Evolutionary conservation across 1,140 invertebrate genomes (phyloP), one percentile per base, ranked within the genome.

Genomic region (Calliopsis andreniformis): DNA sequence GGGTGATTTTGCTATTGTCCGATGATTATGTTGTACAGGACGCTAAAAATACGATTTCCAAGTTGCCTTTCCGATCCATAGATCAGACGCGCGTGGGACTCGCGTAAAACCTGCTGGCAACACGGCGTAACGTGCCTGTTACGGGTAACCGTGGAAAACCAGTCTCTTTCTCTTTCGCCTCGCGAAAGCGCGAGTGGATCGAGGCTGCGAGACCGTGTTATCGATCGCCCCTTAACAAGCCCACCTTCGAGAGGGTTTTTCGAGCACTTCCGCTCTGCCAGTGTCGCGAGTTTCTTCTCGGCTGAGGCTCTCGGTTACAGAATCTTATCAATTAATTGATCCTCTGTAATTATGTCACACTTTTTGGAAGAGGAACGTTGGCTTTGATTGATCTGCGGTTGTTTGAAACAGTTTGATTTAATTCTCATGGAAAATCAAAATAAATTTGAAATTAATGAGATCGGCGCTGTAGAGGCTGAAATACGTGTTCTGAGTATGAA

Each of bases 121-220:
- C 59, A 49, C 20, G 43, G 7, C 45, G 62, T n/a, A 16, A n/a
- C 32, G 32, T 32, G 49, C 47, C 51, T 18, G 42, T 59, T 58
- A 69, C 39, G 53, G 28, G 30, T 30, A n/a, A 14, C 20, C 20
- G 4, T 18, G 51, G 42, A 39, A 47, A 78, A 72, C 76, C 76
- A 61, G 69, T 78, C 69, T 76, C 12, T 72, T 72, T 78, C 69
- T 78, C 69, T 78, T 72, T 72, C 69, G 59, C 64, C 69, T 32
- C 76, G 76, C 68, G 69, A 78, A 78, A 78, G 76, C 69, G 76
- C 76, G 76, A 78, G 76, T 78, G 69, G 47, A 72, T 78, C 76
- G 76, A 56, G 69, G 30, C 43, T 18, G n/a, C 55, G 67, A 58
- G 69, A 64, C 58, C 69, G 76, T 49, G 76, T 78, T 72, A 78